Percentiles rank a stretch among this genome's conserved stretches.
Conservation (phyloP, 2,113 vertebrate genomes). For the Sakesphorus luctuosus region DNA sequence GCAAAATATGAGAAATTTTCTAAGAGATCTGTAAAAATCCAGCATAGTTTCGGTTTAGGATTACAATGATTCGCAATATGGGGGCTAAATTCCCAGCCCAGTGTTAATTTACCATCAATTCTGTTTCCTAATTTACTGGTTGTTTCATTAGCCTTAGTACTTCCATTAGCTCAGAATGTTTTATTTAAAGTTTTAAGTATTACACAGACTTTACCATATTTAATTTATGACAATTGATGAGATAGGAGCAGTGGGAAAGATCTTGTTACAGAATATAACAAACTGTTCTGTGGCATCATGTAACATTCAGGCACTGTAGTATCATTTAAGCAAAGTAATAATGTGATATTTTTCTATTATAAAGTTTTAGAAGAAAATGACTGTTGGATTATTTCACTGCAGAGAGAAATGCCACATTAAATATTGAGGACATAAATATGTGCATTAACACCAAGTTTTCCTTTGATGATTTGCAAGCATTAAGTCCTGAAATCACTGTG, state of each 20-base stretch:
- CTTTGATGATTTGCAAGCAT: background rate
- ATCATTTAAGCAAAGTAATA: background rate
- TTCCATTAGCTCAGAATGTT: background rate
- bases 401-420: background rate
- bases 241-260: background rate
- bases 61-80: background rate
- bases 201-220: background rate
- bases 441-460: background rate
- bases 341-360: background rate
- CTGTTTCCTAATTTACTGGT: background rate
- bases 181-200: background rate
- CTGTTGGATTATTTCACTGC: background rate
- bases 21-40: background rate
- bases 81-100: background rate
- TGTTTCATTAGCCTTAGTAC: background rate
- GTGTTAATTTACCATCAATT: background rate
- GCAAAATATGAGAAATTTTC: background rate
- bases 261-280: background rate
- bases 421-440: background rate
- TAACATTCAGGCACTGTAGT: background rate
- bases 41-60: background rate
- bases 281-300: background rate
- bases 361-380: slow-evolving; percentile 3
- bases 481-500: background rate
- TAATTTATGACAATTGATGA: background rate